These are phyloP conservation scores for Phalacrocorax brasilianus DNA, from an alignment of 2,113 vertebrate species.

Conservation along the genomic window DNA sequence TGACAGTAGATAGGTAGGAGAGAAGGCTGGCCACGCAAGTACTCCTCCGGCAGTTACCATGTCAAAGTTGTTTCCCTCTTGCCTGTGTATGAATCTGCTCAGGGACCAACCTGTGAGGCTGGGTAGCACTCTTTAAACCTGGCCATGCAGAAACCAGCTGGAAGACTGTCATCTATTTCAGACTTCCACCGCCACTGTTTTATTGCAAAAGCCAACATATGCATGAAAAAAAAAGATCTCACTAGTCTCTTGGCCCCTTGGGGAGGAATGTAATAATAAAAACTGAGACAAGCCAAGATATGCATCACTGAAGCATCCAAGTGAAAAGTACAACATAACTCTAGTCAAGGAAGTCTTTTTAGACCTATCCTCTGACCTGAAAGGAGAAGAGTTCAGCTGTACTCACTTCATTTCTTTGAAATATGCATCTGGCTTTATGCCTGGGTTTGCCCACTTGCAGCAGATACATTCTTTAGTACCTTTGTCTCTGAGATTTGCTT, in stretches of 20 bases:
- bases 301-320: neutral
- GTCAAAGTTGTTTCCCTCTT: neutral
- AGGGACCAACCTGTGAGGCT: neutral
- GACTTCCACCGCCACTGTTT: neutral
- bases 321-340: neutral
- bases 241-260: neutral
- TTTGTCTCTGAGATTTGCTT: neutral
- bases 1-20: neutral
- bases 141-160: neutral
- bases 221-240: neutral
- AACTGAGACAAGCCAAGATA: neutral
- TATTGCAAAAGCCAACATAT: neutral
- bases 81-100: neutral
- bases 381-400: neutral
- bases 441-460: neutral
- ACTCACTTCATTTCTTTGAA: neutral
- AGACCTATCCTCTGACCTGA: neutral
- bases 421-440: neutral
- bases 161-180: neutral
- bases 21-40: fast-evolving
- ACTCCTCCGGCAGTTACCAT: neutral
- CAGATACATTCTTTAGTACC: neutral
- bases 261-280: neutral
- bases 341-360: neutral
- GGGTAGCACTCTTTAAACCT: neutral